phyloP scores from a whole-genome alignment of 2,888 invertebrate species.

The Himalopsyche anomala region DNA sequence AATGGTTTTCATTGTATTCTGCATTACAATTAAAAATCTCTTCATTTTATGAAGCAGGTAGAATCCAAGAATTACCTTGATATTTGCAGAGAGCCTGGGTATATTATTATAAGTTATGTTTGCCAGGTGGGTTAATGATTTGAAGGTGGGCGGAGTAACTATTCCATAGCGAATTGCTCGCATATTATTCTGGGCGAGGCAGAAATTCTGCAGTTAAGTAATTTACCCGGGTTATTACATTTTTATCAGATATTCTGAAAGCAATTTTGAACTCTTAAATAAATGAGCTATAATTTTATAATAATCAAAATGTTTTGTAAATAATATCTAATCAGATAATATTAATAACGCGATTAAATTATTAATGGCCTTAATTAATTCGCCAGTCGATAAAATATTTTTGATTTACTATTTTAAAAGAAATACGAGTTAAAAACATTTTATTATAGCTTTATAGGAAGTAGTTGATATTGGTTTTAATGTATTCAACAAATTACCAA shows the following conservation, averaged over 20 bases:
- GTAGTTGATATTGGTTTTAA: too few relatives aligned
- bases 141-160: slow-evolving; percentile 37
- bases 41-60: not conserved
- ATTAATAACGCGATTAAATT: too few relatives aligned
- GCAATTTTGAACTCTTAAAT: not conserved
- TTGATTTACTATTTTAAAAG: too few relatives aligned
- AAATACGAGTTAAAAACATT: too few relatives aligned
- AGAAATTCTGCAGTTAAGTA: slow-evolving; percentile 29
- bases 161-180: slow-evolving; percentile 24
- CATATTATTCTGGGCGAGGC: slow-evolving; percentile 36
- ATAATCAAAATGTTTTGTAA: too few relatives aligned
- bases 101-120: slow-evolving; percentile 38
- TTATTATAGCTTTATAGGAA: too few relatives aligned
- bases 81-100: not conserved
- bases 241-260: slow-evolving; percentile 10
- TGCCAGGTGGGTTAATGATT: slow-evolving; percentile 34
- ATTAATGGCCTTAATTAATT: too few relatives aligned
- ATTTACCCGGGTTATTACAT: slow-evolving; percentile 31
- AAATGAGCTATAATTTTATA: not conserved
- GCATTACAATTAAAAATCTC: slow-evolving; percentile 12
- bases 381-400: too few relatives aligned
- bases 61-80: not conserved
- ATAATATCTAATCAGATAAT: too few relatives aligned
- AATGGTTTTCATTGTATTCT: too few relatives aligned
- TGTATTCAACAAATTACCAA: too few relatives aligned